phyloP scores from a whole-genome alignment of 2,113 vertebrate species.

The Monopterus albus region DNA sequence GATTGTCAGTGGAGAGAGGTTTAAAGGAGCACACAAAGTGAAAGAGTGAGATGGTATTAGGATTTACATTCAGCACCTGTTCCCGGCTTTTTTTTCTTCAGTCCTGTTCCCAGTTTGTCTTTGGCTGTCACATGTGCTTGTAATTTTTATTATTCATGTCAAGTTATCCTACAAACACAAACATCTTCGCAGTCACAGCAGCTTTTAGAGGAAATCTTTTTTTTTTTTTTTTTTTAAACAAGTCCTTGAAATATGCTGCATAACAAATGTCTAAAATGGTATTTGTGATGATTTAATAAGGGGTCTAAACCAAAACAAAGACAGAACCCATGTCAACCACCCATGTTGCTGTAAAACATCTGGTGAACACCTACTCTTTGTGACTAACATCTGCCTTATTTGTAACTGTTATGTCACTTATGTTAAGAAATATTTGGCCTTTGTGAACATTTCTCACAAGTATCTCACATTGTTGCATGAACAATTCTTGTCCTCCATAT shows the following conservation, averaged over 20 bases:
- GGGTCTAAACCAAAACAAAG: background rate
- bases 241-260: background rate
- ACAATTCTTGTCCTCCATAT: background rate
- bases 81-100: background rate
- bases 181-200: background rate
- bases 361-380: background rate
- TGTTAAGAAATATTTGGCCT: background rate
- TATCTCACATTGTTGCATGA: background rate
- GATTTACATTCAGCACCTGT: conserved; percentile 29
- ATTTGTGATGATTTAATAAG: background rate
- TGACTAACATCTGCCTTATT: background rate
- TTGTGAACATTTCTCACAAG: background rate
- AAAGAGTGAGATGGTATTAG: conserved; percentile 5
- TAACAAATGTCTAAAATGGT: background rate
- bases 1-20: background rate
- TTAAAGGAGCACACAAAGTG: conserved; percentile 15
- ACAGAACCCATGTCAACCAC: background rate
- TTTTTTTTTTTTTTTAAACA: too few species aligned
- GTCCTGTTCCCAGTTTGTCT: conserved; percentile 8
- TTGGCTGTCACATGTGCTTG: conserved; percentile 9
- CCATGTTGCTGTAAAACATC: background rate
- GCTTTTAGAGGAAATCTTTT: background rate
- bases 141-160: conserved; percentile 3
- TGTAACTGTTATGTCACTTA: background rate
- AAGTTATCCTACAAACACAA: background rate